Conservation (phyloP, 2,797 vertebrate genomes). For the Sebastes minor region DNA sequence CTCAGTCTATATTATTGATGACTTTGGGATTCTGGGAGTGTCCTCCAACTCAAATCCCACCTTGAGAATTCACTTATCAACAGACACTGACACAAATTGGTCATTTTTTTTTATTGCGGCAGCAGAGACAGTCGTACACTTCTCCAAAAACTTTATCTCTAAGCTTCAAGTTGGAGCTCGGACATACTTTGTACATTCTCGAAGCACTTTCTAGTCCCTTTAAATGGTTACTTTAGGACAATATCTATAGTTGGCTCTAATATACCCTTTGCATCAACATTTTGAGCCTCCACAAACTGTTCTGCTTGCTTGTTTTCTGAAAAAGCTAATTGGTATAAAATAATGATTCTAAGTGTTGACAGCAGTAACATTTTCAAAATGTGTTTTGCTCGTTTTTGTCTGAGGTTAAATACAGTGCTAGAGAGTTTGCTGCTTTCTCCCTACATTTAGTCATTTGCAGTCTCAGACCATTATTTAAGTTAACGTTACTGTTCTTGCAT, state of each 20-base stretch:
- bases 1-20: constrained; percentile 60
- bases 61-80: constrained; percentile 47
- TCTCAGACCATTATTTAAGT: constrained; percentile 19
- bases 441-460: constrained; percentile 1
- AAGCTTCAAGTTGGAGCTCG: constrained; percentile 9
- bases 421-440: background rate
- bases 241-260: constrained; percentile 1
- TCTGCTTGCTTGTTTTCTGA: constrained; percentile 27
- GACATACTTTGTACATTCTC: background rate
- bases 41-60: constrained; percentile 38
- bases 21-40: constrained; percentile 54
- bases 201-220: constrained; percentile 43
- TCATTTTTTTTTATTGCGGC: constrained; percentile 35
- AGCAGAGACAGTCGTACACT: constrained; percentile 3
- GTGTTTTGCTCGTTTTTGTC: constrained; percentile 29
- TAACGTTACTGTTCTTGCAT: constrained; percentile 4
- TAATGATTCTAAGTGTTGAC: constrained; percentile 18
- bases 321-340: constrained; percentile 33
- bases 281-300: background rate
- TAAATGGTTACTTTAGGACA: constrained; percentile 5
- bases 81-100: constrained; percentile 47
- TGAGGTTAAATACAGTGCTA: constrained; percentile 8
- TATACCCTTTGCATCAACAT: constrained; percentile 3
- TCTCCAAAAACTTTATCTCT: constrained; percentile 17
- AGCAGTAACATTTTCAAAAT: constrained; percentile 19